A percentile compares a stretch with the other conserved stretches of the same genome.
phyloP scores from a whole-genome alignment of 2,797 vertebrate species.

The Syngnathus acus region DNA sequence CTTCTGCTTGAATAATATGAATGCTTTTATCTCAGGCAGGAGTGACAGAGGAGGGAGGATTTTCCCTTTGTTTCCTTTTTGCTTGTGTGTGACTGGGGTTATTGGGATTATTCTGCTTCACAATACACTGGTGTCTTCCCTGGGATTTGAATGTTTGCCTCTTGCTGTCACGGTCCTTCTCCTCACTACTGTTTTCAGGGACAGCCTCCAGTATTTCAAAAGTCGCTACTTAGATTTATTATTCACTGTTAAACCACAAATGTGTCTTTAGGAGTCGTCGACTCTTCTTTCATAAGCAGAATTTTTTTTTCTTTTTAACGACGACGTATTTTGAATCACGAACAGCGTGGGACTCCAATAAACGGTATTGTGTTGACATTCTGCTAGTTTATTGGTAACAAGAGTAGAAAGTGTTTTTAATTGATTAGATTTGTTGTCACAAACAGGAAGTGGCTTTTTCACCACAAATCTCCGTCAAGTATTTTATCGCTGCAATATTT shows the following conservation, averaged over 20 bases:
- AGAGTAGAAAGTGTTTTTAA: too few species aligned
- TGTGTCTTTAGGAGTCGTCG: not conserved
- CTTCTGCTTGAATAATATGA: conserved; percentile 69
- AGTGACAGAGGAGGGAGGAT: conserved; percentile 61
- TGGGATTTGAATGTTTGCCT: conserved; percentile 72
- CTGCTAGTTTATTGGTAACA: too few species aligned
- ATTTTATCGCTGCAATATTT: too few species aligned
- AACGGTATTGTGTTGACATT: too few species aligned
- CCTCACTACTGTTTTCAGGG: conserved; percentile 58
- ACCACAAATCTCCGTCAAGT: too few species aligned
- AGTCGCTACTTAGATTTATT: conserved; percentile 26
- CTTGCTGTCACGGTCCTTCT: conserved; percentile 67
- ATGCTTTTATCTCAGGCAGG: conserved; percentile 64
- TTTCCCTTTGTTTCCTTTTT: conserved; percentile 65
- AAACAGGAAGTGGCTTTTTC: too few species aligned
- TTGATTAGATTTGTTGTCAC: too few species aligned
- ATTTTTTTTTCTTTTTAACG: too few species aligned
- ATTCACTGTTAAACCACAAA: not conserved
- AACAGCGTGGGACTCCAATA: too few species aligned
- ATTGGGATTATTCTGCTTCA: conserved; percentile 74
- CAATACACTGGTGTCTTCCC: conserved; percentile 62
- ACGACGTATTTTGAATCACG: too few species aligned
- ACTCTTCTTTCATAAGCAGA: not conserved
- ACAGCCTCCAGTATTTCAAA: conserved; percentile 45
- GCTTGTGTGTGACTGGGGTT: conserved; percentile 65